Base-by-base conservation (phyloP, 2,888 invertebrate genomes). In the Cephus nigrinus region DNA sequence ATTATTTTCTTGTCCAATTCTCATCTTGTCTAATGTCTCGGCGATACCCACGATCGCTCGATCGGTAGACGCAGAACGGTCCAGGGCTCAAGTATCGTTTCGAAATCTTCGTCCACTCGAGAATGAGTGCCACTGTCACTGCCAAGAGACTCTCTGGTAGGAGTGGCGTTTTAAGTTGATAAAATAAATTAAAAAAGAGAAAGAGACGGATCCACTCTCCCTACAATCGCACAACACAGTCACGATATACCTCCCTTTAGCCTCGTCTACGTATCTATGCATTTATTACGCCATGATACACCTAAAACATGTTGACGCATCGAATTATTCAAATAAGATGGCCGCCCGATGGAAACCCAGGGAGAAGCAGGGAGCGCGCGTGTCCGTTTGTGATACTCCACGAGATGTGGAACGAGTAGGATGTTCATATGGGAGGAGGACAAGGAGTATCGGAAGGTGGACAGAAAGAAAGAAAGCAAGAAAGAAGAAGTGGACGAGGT, bases 271-370 rank as follows among this genome's bases (percentile, higher is more conserved):
- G 55, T 55, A 23, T 55, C 55, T 55, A 55, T 55, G 55, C 55
- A 55, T 55, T 55, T 55, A 55, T 55, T 55, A 55, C 23, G 55
- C 55, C 81, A 82, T 80, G 81, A 83, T 85, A 84, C 81, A 83
- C 81, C 82, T 82, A 81, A 83, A 83, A 82, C 83, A 81, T 82
- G 84, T 85, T 84, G 86, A 86, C 86, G 82, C 82, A 83, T 85
- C 79, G 84, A 86, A 86, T 86, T 86, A 86, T 86, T 84, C 83
- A 86, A 85, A 86, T 86, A 82, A 80, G 84, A 78, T 78, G 69
- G 75, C 72, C 80, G 80, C 78, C 68, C 76, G 76, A 31, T 71
- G 71, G 32, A 33, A 33, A 71, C 31, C 71, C 33, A 2, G 32
- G 9, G 31, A 33, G 71, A 71, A 12, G 32, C 71, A 15, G 71